A percentile compares a stretch with the other conserved stretches of the same genome.
phyloP scores from a whole-genome alignment of 2,113 vertebrate genomes.

The Calyptommatus sinebrachiatus region DNA sequence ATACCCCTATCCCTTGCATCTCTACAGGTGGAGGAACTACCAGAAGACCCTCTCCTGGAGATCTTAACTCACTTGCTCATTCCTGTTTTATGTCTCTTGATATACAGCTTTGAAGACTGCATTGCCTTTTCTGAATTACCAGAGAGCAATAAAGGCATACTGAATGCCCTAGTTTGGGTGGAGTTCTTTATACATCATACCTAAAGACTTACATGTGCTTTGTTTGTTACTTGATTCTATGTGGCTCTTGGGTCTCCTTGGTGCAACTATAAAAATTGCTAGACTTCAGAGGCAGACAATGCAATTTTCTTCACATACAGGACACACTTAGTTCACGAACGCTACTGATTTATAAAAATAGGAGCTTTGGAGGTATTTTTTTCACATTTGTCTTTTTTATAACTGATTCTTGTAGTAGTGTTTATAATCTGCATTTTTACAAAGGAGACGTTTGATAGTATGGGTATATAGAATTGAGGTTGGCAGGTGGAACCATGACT shows the following conservation, averaged over 20 bases:
- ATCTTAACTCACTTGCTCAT: neutral
- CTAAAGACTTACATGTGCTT: neutral
- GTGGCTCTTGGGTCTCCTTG: neutral
- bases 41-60: no score
- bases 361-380: neutral
- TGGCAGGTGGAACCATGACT: neutral
- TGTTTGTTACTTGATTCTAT: neutral
- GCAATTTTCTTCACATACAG: neutral
- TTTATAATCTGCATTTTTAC: neutral
- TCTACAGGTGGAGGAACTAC: no score
- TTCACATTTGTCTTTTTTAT: neutral
- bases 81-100: neutral
- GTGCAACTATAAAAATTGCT: neutral
- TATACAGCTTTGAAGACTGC: neutral
- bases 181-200: constrained; percentile 24
- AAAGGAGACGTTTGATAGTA: neutral
- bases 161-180: neutral
- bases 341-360: constrained; percentile 40
- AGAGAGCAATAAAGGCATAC: constrained; percentile 12
- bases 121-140: neutral
- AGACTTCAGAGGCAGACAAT: neutral
- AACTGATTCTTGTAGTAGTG: neutral
- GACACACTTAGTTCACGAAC: constrained; percentile 12
- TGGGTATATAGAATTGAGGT: neutral
- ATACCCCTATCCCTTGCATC: no score